Percentiles rank a stretch among this genome's conserved stretches.
These are phyloP conservation scores for Phaethornis superciliosus DNA, from an alignment of 2,113 vertebrate species.

Conservation along the genomic window DNA sequence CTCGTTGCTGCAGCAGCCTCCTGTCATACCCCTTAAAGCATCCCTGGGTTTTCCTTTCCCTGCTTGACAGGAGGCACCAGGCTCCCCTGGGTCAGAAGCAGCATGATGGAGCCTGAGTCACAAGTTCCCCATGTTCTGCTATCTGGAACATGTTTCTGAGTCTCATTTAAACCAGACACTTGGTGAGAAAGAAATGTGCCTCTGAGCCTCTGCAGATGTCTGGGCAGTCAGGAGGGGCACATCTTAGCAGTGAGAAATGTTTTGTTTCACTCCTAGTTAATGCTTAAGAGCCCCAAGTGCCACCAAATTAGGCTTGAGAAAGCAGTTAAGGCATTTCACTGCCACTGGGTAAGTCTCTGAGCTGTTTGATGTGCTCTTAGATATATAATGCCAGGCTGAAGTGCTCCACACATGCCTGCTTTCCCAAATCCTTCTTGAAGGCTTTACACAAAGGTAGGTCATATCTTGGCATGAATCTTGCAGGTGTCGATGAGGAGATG, in stretches of 20 bases:
- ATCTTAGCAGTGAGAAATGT: background rate
- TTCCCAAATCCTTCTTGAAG: background rate
- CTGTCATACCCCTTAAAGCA: background rate
- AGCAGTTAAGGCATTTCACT: background rate
- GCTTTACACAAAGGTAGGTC: background rate
- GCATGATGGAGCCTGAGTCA: background rate
- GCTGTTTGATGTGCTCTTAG: background rate
- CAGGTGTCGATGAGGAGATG: rapidly evolving
- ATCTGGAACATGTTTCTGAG: background rate
- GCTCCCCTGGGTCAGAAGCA: background rate
- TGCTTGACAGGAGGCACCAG: background rate
- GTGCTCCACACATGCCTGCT: rapidly evolving
- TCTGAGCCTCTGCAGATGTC: slow-evolving; percentile 13
- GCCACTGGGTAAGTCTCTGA: background rate
- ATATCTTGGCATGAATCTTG: background rate
- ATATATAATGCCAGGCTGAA: background rate
- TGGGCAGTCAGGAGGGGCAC: background rate
- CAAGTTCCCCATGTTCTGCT: background rate
- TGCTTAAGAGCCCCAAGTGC: background rate
- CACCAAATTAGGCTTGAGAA: background rate
- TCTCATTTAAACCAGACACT: slow-evolving; percentile 9
- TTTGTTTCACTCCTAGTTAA: background rate
- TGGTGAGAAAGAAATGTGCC: background rate
- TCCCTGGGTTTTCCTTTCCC: background rate
- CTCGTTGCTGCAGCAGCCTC: background rate